phyloP scores from a whole-genome alignment of 2,888 invertebrate species.

The Laothoe populi region DNA sequence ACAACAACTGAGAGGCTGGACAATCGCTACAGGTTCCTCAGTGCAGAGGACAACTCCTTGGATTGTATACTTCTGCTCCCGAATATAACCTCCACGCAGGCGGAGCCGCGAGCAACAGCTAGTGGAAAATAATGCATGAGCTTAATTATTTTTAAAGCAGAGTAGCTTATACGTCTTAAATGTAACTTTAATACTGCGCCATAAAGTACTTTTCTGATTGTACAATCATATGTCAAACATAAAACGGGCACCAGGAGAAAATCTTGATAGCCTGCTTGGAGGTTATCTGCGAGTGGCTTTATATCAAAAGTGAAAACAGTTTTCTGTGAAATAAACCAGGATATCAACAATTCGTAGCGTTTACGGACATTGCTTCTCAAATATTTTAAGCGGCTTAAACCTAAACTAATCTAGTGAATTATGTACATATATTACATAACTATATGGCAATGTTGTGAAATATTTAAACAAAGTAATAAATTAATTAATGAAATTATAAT shows the following conservation, averaged over 20 bases:
- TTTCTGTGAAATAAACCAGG: slow-evolving; percentile 13
- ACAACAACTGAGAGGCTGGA: too few species aligned
- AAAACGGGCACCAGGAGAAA: not conserved
- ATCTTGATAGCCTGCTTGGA: not conserved
- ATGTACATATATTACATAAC: slow-evolving; percentile 78
- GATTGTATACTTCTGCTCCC: too few species aligned
- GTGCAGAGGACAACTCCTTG: too few species aligned
- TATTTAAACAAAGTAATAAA: slow-evolving; percentile 30
- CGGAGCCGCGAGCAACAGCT: too few species aligned
- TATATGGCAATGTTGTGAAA: slow-evolving; percentile 27
- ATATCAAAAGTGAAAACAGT: slow-evolving; percentile 5
- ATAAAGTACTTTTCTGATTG: slow-evolving; percentile 14
- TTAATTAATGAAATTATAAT: slow-evolving; percentile 27
- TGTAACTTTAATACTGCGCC: slow-evolving; percentile 19
- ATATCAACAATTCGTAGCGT: slow-evolving; percentile 3
- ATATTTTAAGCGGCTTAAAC: slow-evolving; percentile 64
- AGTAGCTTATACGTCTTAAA: not conserved
- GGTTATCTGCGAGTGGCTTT: slow-evolving; percentile 4
- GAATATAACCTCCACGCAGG: too few species aligned
- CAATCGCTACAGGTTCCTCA: too few species aligned
- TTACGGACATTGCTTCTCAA: slow-evolving; percentile 29
- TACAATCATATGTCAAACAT: slow-evolving; percentile 6
- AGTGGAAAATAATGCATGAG: too few species aligned
- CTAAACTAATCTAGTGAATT: slow-evolving; percentile 64
- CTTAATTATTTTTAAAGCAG: slow-evolving; percentile 14